phyloP scores from a whole-genome alignment of 2,888 invertebrate genomes.

The Ichneumoninae sp. region DNA sequence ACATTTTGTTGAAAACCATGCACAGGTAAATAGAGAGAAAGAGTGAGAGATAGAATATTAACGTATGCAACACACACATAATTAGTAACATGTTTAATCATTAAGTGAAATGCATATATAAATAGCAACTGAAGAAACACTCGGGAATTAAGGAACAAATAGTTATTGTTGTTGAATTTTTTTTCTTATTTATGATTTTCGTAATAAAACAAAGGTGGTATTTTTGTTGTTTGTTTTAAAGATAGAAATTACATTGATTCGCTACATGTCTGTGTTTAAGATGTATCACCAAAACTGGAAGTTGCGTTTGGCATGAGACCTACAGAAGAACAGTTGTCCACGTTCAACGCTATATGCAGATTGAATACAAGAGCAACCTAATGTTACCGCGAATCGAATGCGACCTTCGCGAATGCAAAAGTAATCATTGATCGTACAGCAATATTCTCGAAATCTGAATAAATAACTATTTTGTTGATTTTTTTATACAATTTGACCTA shows the following conservation, averaged over 20 bases:
- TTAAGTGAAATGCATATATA: slow-evolving; percentile 45
- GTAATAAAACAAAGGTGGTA: slow-evolving; percentile 77
- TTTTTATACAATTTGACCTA: slow-evolving; percentile 80
- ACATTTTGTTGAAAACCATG: slow-evolving; percentile 81
- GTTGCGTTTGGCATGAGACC: slow-evolving; percentile 88
- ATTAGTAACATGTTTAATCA: slow-evolving; percentile 36
- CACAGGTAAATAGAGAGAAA: slow-evolving; percentile 75
- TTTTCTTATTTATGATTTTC: slow-evolving; percentile 74
- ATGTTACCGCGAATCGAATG: slow-evolving; percentile 81
- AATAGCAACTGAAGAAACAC: slow-evolving; percentile 44
- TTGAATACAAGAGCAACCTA: slow-evolving; percentile 85
- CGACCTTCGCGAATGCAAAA: slow-evolving; percentile 77
- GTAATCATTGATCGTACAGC: slow-evolving; percentile 62
- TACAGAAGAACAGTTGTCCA: slow-evolving; percentile 87
- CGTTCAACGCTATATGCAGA: slow-evolving; percentile 89
- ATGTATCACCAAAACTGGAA: slow-evolving; percentile 85
- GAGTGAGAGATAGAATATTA: slow-evolving; percentile 12
- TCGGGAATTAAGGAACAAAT: slow-evolving; percentile 72
- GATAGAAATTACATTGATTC: slow-evolving; percentile 78
- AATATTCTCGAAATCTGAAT: slow-evolving; percentile 75
- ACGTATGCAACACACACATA: slow-evolving; percentile 34
- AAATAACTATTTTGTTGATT: slow-evolving; percentile 76
- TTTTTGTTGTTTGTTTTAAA: slow-evolving; percentile 64
- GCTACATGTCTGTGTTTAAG: slow-evolving; percentile 83
- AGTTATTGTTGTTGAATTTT: slow-evolving; percentile 50